Conservation (phyloP, 2,888 invertebrate species). For the Lomographa bimaculata region DNA sequence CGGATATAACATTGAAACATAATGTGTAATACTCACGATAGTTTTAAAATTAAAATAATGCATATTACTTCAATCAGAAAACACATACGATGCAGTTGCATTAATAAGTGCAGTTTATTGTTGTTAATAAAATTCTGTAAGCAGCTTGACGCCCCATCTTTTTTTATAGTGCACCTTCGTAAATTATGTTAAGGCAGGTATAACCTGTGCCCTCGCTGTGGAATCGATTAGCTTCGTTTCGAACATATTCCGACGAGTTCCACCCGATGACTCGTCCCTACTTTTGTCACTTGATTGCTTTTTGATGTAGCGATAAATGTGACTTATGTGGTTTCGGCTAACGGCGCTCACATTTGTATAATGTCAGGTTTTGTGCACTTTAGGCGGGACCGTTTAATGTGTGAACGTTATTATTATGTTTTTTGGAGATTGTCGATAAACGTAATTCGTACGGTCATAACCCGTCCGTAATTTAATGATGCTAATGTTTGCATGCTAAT, state of each 20-base stretch:
- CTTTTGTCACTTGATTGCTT: constrained; percentile 80
- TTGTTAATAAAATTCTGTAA: constrained; percentile 47
- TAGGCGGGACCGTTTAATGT: constrained; percentile 69
- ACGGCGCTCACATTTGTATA: constrained; percentile 64
- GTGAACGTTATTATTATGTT: constrained; percentile 57
- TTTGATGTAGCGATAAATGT: constrained; percentile 82
- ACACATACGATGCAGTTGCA: constrained; percentile 28
- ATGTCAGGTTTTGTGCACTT: constrained; percentile 70
- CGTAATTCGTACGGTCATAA: constrained; percentile 16
- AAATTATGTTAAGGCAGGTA: constrained; percentile 57
- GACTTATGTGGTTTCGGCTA: constrained; percentile 78
- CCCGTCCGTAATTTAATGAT: constrained; percentile 21
- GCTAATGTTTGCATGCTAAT: constrained; percentile 25
- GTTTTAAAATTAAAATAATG: constrained; percentile 32
- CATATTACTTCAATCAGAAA: constrained; percentile 31
- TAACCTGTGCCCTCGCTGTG: constrained; percentile 54
- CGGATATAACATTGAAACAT: no score
- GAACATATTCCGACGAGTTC: constrained; percentile 57
- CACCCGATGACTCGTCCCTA: constrained; percentile 63
- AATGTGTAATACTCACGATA: no score
- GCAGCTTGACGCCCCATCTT: constrained; percentile 46
- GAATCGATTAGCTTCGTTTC: constrained; percentile 72
- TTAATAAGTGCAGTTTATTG: constrained; percentile 46
- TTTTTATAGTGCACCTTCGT: constrained; percentile 52
- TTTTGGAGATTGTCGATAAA: constrained; percentile 19